Evolutionary conservation across 2,888 invertebrate genomes (phyloP), one percentile per base, ranked within the genome.

Genomic region (Sepiola atlantica): DNA sequence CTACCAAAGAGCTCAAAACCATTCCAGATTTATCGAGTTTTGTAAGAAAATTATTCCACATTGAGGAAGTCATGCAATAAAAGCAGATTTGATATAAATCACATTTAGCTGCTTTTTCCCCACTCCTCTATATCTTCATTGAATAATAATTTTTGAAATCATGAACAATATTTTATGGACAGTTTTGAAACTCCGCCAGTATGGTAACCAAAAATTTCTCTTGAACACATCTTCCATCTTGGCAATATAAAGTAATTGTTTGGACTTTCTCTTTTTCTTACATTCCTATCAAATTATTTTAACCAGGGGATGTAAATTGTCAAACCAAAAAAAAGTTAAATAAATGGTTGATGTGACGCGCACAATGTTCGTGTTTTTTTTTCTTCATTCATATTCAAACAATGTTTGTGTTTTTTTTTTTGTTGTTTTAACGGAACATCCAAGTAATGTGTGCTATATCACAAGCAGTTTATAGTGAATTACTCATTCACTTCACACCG

Each of bases 181-280:
- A 32, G 14, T 77, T 77, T 77, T n/a, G 77, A 77, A 77, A n/a
- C 16, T 77, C n/a, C 12, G n/a, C 16, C n/a, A 32, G 77, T 77
- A 77, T 77, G 77, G 77, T 77, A n/a, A n/a, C 77, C n/a, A 77
- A 77, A n/a, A n/a, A n/a, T 77, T n/a, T 77, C 16, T 77, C n/a
- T 14, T n/a, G 77, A 77, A 77, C 1, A 77, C 77, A 77, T 77
- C n/a, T n/a, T 77, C n/a, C n/a, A 18, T n/a, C n/a, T 77, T 77
- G 77, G n/a, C 77, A 77, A 77, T 45, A 77, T n/a, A 77, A 77
- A 77, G 77, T 77, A 77, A 77, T n/a, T 77, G 77, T 77, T 57
- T 32, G 32, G 32, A 77, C 77, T 77, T 77, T 77, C n/a, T 77
- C n/a, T 77, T 77, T n/a, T 77, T 77, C n/a, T 77, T n/a, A 77